Evolutionary conservation across 2,888 invertebrate species (phyloP).

Genomic region (Thereva unica): DNA sequence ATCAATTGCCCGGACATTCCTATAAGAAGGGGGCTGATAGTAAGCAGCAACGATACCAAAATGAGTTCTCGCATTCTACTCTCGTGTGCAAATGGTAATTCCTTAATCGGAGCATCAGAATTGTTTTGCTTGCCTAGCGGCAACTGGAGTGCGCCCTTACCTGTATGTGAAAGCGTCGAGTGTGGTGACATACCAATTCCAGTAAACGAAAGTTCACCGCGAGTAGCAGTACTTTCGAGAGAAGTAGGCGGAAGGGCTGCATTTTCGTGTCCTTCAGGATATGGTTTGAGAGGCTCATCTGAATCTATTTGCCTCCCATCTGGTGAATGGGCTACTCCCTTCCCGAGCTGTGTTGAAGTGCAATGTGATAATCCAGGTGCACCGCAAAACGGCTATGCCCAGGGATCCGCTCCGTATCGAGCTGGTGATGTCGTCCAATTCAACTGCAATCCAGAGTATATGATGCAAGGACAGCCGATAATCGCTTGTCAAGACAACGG

Average conservation of each 20-base stretch:
- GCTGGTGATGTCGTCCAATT: slow-evolving; percentile 86
- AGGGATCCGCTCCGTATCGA: slow-evolving; percentile 76
- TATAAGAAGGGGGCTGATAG: slow-evolving; percentile 72
- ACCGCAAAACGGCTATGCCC: slow-evolving; percentile 78
- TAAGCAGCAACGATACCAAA: slow-evolving; percentile 72
- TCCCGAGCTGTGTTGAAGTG: slow-evolving; percentile 79
- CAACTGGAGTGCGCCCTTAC: slow-evolving; percentile 82
- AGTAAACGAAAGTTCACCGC: slow-evolving; percentile 65
- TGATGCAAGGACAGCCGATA: slow-evolving; percentile 89
- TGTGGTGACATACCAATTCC: slow-evolving; percentile 72
- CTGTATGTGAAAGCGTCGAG: slow-evolving; percentile 84
- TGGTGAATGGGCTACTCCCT: slow-evolving; percentile 79
- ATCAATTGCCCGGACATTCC: slow-evolving; percentile 80
- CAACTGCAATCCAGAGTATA: slow-evolving; percentile 84
- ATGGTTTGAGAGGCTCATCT: slow-evolving; percentile 72
- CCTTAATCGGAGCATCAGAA: slow-evolving; percentile 75
- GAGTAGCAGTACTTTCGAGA: slow-evolving; percentile 74
- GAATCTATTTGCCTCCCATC: slow-evolving; percentile 77
- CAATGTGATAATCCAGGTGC: slow-evolving; percentile 76
- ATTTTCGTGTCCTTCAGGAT: slow-evolving; percentile 78
- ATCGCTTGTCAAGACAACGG: slow-evolving; percentile 87
- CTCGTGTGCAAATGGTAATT: slow-evolving; percentile 79
- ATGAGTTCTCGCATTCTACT: slow-evolving; percentile 75
- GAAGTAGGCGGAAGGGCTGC: slow-evolving; percentile 81
- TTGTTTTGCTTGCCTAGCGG: slow-evolving; percentile 80